phyloP scores from a whole-genome alignment of 2,888 invertebrate genomes.

The Pteria penguin region DNA sequence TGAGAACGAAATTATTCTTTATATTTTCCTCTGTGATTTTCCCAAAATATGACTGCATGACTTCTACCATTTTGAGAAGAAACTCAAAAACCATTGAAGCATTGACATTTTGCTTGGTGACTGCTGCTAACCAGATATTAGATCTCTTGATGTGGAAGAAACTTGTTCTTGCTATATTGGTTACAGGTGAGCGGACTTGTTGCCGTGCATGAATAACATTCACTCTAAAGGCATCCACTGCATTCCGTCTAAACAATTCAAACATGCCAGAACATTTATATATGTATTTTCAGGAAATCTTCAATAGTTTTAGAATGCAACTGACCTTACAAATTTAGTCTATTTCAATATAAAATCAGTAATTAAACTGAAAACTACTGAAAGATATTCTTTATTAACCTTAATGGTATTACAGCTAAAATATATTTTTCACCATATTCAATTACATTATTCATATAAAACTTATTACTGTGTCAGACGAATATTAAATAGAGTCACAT shows the following conservation, averaged over 20 bases:
- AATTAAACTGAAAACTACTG: too few relatives aligned
- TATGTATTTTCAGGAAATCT: too few relatives aligned
- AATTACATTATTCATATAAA: too few relatives aligned
- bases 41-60: slow-evolving; percentile 99
- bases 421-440: too few relatives aligned
- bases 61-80: slow-evolving; percentile 92
- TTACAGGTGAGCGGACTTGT: slow-evolving; percentile 96
- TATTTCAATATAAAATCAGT: too few relatives aligned
- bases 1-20: slow-evolving; percentile 99
- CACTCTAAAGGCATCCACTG: slow-evolving; percentile 99
- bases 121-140: slow-evolving; percentile 99
- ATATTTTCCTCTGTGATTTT: slow-evolving; percentile 99
- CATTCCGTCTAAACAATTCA: slow-evolving; percentile 93
- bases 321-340: too few relatives aligned
- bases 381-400: too few relatives aligned
- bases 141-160: slow-evolving; percentile 99
- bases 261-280: too few relatives aligned
- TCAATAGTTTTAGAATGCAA: too few relatives aligned
- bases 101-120: slow-evolving; percentile 99
- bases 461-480: too few relatives aligned
- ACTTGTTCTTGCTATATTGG: slow-evolving; percentile 98
- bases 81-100: slow-evolving; percentile 99
- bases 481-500: too few relatives aligned
- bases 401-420: too few relatives aligned
- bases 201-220: slow-evolving; percentile 99